These are phyloP conservation scores for Thaleichthys pacificus DNA, from an alignment of 2,797 vertebrate species.

Conservation along the genomic window DNA sequence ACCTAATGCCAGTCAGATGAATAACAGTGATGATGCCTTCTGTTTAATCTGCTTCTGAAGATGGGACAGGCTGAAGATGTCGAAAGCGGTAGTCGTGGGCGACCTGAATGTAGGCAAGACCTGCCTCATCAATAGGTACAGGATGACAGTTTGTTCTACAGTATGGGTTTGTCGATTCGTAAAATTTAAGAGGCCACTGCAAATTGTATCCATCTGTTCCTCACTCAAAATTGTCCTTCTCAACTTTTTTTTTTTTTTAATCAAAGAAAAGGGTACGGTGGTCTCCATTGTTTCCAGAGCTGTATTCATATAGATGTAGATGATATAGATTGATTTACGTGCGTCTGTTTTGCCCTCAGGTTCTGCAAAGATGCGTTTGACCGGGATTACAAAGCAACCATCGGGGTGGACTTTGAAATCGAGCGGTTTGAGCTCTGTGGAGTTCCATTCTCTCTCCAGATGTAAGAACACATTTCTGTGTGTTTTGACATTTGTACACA, in stretches of 20 bases:
- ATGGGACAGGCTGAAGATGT: conserved; percentile 82
- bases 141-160: background rate
- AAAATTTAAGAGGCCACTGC: too few species aligned
- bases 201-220: too few species aligned
- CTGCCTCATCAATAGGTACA: conserved; percentile 90
- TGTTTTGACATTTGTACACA: background rate
- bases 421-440: conserved; percentile 88
- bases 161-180: background rate
- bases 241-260: too few species aligned
- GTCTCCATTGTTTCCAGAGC: too few species aligned
- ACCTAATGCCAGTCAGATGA: background rate
- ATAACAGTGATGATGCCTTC: background rate
- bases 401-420: conserved; percentile 93
- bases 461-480: conserved; percentile 73
- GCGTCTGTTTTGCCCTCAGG: conserved; percentile 55
- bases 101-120: conserved; percentile 93
- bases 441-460: conserved; percentile 85
- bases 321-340: too few species aligned
- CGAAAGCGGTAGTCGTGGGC: conserved; percentile 91
- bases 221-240: too few species aligned
- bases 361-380: conserved; percentile 91
- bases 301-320: too few species aligned
- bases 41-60: conserved; percentile 34
- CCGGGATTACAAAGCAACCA: conserved; percentile 90
- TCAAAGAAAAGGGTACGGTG: too few species aligned